A percentile compares a stretch with the other conserved stretches of the same genome.
Evolutionary conservation across 35 echinoderm and acorn worm species (phyloP).

Genomic region (Chiridota heheva): DNA sequence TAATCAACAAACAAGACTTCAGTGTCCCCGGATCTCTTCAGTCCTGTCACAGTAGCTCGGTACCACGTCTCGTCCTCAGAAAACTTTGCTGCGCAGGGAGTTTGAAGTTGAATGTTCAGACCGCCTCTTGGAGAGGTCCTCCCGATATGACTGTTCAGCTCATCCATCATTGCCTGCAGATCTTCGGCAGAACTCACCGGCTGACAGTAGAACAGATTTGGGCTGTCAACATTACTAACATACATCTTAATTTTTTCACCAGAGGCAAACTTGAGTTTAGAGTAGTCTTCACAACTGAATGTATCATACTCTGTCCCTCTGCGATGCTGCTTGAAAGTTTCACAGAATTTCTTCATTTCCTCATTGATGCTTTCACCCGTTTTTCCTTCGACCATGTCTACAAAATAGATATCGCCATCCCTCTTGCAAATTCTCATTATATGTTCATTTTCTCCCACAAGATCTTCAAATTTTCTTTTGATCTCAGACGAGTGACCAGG

Average conservation of each 20-base stretch:
- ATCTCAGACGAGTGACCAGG: constrained; percentile 15
- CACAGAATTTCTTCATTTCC: constrained; percentile 48
- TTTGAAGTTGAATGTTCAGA: constrained; percentile 20
- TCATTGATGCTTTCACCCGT: constrained; percentile 46
- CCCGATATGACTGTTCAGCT: constrained; percentile 28
- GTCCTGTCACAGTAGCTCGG: constrained; percentile 65
- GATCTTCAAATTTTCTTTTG: constrained; percentile 40
- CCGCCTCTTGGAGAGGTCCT: background rate
- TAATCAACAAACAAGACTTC: constrained; percentile 82
- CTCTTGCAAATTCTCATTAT: constrained; percentile 11
- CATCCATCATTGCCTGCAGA: constrained; percentile 68
- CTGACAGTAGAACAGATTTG: constrained; percentile 77
- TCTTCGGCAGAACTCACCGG: constrained; percentile 59
- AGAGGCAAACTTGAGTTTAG: constrained; percentile 38
- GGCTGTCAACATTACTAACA: constrained; percentile 59
- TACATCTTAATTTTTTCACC: constrained; percentile 54
- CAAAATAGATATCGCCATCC: constrained; percentile 10
- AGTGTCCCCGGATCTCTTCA: constrained; percentile 52
- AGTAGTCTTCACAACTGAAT: constrained; percentile 33
- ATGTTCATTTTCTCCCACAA: constrained; percentile 39
- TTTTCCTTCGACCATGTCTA: constrained; percentile 26
- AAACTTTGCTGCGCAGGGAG: constrained; percentile 74
- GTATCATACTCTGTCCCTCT: background rate
- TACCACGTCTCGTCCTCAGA: constrained; percentile 80
- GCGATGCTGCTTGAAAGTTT: background rate